These are phyloP conservation scores for Ariopsis seemanni DNA, from an alignment of 2,113 vertebrate species.

Conservation along the genomic window DNA sequence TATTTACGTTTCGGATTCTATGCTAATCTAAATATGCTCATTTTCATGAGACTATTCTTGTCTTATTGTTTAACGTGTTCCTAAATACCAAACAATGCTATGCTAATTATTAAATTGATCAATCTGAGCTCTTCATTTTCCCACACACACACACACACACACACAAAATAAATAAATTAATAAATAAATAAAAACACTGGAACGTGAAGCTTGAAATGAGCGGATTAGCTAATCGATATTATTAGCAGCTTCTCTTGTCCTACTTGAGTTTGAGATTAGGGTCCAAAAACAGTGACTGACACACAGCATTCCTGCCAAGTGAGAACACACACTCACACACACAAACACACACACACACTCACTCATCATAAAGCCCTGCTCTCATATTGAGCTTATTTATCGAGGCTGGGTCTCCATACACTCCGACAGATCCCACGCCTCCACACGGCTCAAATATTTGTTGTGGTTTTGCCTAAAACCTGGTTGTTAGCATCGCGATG, in stretches of 20 bases:
- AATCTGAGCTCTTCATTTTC: not conserved
- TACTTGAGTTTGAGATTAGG: constrained; percentile 43
- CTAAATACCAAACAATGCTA: not conserved
- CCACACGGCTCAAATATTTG: constrained; percentile 60
- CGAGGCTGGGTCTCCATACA: constrained; percentile 48
- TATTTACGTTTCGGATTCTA: not conserved
- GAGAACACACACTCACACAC: constrained; percentile 46
- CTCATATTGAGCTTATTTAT: constrained; percentile 64
- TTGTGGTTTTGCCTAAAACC: constrained; percentile 51
- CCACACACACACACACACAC: constrained; percentile 40
- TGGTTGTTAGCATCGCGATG: constrained; percentile 62
- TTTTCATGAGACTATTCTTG: not conserved
- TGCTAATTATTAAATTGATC: not conserved
- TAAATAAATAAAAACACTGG: not conserved
- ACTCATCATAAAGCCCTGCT: constrained; percentile 47
- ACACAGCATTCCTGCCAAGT: constrained; percentile 55
- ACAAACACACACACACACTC: not conserved
- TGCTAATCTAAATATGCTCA: not conserved
- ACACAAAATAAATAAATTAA: not conserved
- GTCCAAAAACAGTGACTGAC: constrained; percentile 25
- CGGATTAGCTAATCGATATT: constrained; percentile 51
- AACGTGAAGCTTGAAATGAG: constrained; percentile 43
- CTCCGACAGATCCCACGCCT: constrained; percentile 52
- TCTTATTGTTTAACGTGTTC: not conserved
- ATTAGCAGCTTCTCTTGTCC: constrained; percentile 45